Evolutionary conservation across 2,113 vertebrate genomes (phyloP).

Genomic region (Promerops cafer): DNA sequence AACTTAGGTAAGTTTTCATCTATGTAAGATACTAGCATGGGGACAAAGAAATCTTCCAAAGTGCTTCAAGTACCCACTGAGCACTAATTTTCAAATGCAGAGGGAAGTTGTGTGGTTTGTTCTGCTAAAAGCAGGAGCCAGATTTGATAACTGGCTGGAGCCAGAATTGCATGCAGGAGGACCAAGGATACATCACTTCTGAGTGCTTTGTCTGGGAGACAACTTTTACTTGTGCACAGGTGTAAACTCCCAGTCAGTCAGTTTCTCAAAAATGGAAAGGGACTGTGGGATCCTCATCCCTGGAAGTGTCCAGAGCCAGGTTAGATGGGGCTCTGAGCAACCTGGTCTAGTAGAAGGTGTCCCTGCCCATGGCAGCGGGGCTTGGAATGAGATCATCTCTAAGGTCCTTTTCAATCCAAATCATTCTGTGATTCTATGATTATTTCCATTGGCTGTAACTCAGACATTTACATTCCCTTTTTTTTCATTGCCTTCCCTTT

Average conservation of each 20-base stretch:
- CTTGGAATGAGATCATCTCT: not conserved
- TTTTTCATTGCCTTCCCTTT: constrained; percentile 11
- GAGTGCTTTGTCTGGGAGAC: not conserved
- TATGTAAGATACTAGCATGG: not conserved
- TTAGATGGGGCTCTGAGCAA: not conserved
- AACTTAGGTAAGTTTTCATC: not conserved
- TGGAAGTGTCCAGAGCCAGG: not conserved
- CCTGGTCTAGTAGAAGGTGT: not conserved
- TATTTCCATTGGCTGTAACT: constrained; percentile 18
- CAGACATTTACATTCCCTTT: not conserved
- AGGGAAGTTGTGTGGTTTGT: not conserved
- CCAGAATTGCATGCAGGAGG: not conserved
- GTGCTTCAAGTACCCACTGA: not conserved
- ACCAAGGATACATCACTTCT: not conserved
- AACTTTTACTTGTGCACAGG: not conserved
- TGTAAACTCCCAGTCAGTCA: not conserved
- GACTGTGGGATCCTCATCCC: not conserved
- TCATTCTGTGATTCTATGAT: not conserved
- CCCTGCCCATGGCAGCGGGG: not conserved
- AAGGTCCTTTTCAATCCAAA: not conserved
- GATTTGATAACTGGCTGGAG: not conserved
- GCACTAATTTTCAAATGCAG: not conserved
- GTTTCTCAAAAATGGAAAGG: not conserved
- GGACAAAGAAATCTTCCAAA: not conserved
- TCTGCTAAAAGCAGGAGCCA: not conserved